These are phyloP conservation scores for Champsocephalus esox DNA, from an alignment of 2,797 vertebrate species.

Conservation along the genomic window DNA sequence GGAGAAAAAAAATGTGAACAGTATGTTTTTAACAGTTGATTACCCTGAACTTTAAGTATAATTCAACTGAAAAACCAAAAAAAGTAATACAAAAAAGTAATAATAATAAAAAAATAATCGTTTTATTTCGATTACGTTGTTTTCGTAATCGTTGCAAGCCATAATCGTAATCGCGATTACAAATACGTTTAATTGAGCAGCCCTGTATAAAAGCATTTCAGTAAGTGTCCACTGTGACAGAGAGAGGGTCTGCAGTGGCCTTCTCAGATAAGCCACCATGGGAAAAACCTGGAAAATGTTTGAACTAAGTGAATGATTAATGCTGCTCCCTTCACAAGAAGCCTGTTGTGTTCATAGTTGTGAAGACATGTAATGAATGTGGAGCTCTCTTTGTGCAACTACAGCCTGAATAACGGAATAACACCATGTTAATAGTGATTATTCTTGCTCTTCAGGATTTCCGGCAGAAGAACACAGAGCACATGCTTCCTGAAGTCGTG, in stretches of 20 bases:
- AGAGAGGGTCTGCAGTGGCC: conserved; percentile 9
- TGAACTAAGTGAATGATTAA: conserved; percentile 61
- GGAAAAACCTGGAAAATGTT: conserved; percentile 38
- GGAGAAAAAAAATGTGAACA: too few relatives aligned
- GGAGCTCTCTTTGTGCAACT: neutral
- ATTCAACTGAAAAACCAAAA: too few relatives aligned
- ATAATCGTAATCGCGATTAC: too few relatives aligned
- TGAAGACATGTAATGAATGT: conserved; percentile 1
- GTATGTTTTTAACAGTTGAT: too few relatives aligned
- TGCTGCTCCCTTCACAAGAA: neutral
- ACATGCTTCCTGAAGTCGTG: conserved; percentile 93
- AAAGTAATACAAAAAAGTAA: too few relatives aligned
- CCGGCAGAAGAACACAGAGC: conserved; percentile 93
- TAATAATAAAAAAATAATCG: too few relatives aligned
- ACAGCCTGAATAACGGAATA: neutral
- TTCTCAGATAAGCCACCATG: conserved; percentile 56
- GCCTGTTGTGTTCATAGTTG: conserved; percentile 4
- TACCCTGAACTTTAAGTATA: too few relatives aligned
- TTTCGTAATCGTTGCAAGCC: too few relatives aligned
- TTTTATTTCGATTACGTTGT: too few relatives aligned
- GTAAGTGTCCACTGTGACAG: neutral
- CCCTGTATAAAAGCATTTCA: conserved; percentile 4
- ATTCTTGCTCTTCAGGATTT: conserved; percentile 86
- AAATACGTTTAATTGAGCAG: too few relatives aligned
- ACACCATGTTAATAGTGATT: neutral